phyloP scores from a whole-genome alignment of 2,888 invertebrate genomes.

The Dicroscelio sp. region DNA sequence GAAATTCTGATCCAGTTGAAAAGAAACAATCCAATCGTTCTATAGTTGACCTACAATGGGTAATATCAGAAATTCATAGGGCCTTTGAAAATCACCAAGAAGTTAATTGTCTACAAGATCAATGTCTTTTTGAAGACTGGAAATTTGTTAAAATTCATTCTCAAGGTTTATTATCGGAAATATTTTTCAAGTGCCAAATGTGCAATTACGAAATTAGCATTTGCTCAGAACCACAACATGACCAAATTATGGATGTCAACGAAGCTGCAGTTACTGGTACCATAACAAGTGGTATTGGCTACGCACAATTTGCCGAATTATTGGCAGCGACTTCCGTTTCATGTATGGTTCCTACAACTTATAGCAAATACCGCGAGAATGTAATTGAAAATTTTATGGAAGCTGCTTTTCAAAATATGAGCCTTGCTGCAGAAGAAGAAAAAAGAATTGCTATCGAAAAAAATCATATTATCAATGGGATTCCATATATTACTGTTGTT shows the following conservation, averaged over 20 bases:
- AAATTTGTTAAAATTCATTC: too few relatives aligned
- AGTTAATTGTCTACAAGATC: too few relatives aligned
- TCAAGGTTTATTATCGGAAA: too few relatives aligned
- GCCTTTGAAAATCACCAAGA: not conserved
- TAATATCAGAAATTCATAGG: not conserved
- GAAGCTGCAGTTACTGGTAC: constrained; percentile 68
- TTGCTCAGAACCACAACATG: constrained; percentile 56
- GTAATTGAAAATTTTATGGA: not conserved
- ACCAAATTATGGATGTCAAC: constrained; percentile 37
- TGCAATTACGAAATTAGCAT: constrained; percentile 61
- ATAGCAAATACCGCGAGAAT: not conserved
- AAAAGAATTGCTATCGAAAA: constrained; percentile 51
- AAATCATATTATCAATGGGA: constrained; percentile 38
- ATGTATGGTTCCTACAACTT: constrained; percentile 54
- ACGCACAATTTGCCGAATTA: constrained; percentile 72
- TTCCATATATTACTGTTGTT: constrained; percentile 26
- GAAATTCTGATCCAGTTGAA: too few relatives aligned
- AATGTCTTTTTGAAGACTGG: too few relatives aligned
- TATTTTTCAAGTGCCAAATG: constrained; percentile 48
- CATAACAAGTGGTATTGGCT: constrained; percentile 74
- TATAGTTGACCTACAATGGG: not conserved
- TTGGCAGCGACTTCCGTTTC: constrained; percentile 68
- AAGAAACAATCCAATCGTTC: too few relatives aligned
- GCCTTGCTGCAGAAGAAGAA: constrained; percentile 45
- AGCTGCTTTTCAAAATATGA: not conserved